Evolutionary conservation across 2,113 vertebrate species (phyloP).

Genomic region (Crotalus helleri): DNA sequence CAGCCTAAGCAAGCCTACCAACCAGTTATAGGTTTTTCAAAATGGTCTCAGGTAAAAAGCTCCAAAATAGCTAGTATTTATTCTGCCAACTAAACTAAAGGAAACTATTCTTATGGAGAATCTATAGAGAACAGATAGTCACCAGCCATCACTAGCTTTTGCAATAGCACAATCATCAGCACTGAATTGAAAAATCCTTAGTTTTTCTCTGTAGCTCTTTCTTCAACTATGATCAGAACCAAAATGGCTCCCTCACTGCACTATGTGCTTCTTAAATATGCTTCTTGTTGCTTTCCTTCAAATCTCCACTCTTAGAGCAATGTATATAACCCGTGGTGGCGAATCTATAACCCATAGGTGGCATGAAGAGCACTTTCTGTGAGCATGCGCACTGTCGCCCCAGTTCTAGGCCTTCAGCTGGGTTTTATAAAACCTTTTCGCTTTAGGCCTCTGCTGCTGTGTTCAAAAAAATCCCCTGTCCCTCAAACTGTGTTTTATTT

Average conservation of each 20-base stretch:
- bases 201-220: neutral
- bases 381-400: too few relatives aligned
- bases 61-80: neutral
- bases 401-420: too few relatives aligned
- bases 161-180: neutral
- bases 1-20: neutral
- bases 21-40: neutral
- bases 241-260: neutral
- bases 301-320: neutral
- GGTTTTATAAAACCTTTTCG: too few relatives aligned
- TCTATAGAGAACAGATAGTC: neutral
- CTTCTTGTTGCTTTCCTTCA: neutral
- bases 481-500: neutral
- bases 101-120: neutral
- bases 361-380: too few relatives aligned
- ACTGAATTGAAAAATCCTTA: neutral
- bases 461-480: too few relatives aligned
- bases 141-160: neutral
- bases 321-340: neutral
- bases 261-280: neutral
- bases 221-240: neutral
- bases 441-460: too few relatives aligned
- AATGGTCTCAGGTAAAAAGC: neutral
- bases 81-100: neutral
- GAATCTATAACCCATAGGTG: too few relatives aligned